Conservation (phyloP, 2,888 invertebrate species). For the Drosophila imparisetae region DNA sequence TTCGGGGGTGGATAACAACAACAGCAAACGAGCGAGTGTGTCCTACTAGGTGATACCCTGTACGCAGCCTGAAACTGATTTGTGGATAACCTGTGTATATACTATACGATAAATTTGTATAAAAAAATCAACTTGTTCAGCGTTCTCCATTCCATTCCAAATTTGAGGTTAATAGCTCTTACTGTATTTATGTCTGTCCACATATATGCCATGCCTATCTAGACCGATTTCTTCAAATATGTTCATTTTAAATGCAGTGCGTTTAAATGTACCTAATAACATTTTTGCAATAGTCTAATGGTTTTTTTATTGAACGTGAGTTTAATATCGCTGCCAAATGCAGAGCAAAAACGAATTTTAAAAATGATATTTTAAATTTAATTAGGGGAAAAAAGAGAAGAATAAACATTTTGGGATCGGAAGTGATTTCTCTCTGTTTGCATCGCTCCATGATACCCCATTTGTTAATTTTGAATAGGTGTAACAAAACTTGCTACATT, state of each 20-base stretch:
- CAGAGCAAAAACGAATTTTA: not conserved
- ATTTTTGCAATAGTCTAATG: not conserved
- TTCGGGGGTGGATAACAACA: slow-evolving; percentile 5
- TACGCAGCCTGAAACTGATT: not conserved
- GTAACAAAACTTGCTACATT: slow-evolving; percentile 63
- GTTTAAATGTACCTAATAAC: too few relatives aligned
- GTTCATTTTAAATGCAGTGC: too few relatives aligned
- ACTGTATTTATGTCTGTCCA: too few relatives aligned
- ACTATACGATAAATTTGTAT: not conserved
- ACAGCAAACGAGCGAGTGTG: not conserved
- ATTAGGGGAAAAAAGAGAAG: not conserved
- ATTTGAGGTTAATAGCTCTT: too few relatives aligned
- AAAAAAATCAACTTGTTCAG: too few relatives aligned
- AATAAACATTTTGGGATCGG: not conserved
- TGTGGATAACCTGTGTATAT: not conserved
- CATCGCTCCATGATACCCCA: not conserved
- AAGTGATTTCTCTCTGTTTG: not conserved
- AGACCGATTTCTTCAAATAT: not conserved
- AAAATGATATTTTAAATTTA: not conserved
- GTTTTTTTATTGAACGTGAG: not conserved
- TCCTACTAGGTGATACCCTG: not conserved
- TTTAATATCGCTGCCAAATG: not conserved
- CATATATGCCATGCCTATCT: not conserved
- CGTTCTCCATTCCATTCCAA: too few relatives aligned
- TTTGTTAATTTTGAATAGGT: not conserved